These are phyloP conservation scores for Lasiurus cinereus DNA, from an alignment of 2,113 vertebrate species.

Conservation along the genomic window DNA sequence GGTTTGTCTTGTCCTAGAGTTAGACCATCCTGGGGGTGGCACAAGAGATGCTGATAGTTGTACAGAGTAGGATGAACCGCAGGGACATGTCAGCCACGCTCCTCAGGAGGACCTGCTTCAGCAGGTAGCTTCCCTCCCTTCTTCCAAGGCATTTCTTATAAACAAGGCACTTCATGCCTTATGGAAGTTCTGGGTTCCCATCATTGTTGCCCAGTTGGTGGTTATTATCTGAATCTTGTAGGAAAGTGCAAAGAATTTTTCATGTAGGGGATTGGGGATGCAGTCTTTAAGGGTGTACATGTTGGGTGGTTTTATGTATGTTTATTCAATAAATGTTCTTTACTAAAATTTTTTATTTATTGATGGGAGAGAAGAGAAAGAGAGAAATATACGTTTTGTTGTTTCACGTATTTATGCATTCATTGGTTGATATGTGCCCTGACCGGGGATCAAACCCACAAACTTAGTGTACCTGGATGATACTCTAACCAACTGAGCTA, in stretches of 20 bases:
- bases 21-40: neutral
- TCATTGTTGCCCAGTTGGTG: neutral
- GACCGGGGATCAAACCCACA: neutral
- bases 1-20: neutral
- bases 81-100: neutral
- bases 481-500: neutral
- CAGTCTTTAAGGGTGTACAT: neutral
- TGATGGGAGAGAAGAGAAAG: neutral
- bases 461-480: neutral
- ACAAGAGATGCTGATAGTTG: neutral
- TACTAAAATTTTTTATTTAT: neutral
- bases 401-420: neutral
- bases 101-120: neutral
- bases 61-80: accelerated
- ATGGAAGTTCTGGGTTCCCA: neutral
- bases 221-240: neutral
- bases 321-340: neutral
- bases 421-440: neutral
- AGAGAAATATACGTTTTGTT: neutral
- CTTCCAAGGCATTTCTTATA: neutral
- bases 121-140: neutral
- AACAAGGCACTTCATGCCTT: neutral
- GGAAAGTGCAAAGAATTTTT: neutral
- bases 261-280: neutral
- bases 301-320: neutral